Base-by-base conservation (phyloP, 2,888 invertebrate genomes). In the Andrena camellia region DNA sequence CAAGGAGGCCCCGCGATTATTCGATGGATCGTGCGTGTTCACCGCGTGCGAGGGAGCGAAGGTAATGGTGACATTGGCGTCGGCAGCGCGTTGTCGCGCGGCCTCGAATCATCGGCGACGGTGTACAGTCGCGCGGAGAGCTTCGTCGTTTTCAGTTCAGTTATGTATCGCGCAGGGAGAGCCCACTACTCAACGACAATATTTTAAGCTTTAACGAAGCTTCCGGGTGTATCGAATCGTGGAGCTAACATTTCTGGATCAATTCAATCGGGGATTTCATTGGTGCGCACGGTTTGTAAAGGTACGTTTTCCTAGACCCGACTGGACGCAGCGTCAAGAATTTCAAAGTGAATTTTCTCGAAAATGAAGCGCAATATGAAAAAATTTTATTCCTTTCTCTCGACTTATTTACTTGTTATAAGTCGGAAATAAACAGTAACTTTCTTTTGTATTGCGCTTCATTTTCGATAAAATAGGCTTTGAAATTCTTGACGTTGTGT, bases 21-120 rank as follows among this genome's bases (percentile, higher is more conserved):
- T 52, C 35, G 31, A 35, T 31, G 68, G 50, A 62, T 50, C 54
- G 66, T 26, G 67, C 35, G 20, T n/a, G 54, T 20, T 66, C 13
- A 57, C 33, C 71, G 62, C 35, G 70, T 57, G 23, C 33, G 62
- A 59, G 52, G 26, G 6, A 74, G 31, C 33, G 33, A 66, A 59
- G 67, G 31, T 48, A 70, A 76, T 59, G 68, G 48, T 52, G 75
- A 80, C 57, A 75, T 72, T 68, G 71, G 76, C 42, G 42, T 17
- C 17, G 42, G 42, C 42, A 42, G 4, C 13, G 66, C 35, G 73
- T 76, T 73, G 77, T 83, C 78, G 77, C 70, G 88, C 81, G 86
- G 88, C 88, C 90, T 90, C 89, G 89, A 87, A 84, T 88, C 89
- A 88, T 89, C 88, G 85, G 76, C 82, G 86, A 85, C 82, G 88